A percentile compares a stretch with the other conserved stretches of the same genome.
Conservation (phyloP, 64 coral and sea anemone genomes). For the Porites australiensis region DNA sequence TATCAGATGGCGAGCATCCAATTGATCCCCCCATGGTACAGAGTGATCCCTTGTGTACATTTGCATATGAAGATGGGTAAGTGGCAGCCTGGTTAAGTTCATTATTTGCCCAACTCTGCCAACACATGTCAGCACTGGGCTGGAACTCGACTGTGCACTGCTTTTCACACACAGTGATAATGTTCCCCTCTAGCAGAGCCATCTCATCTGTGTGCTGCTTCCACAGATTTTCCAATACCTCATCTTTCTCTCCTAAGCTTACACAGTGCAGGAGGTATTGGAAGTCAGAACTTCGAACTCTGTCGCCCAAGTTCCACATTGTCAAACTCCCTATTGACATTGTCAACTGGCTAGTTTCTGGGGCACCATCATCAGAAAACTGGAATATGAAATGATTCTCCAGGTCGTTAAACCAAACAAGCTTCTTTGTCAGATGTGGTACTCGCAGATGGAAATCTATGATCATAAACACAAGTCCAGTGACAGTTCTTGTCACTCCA, state of each 20-base stretch:
- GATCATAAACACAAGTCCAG: constrained; percentile 54
- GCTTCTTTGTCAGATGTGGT: neutral
- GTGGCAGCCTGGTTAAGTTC: constrained; percentile 41
- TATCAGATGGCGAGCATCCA: constrained; percentile 19
- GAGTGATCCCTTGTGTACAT: constrained; percentile 29
- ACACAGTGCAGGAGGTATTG: constrained; percentile 43
- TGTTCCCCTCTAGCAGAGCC: no score
- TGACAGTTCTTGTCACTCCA: constrained; percentile 33
- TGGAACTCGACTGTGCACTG: neutral
- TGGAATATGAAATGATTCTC: constrained; percentile 44
- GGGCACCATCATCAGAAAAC: constrained; percentile 54
- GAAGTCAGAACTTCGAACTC: constrained; percentile 28
- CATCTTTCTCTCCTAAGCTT: neutral
- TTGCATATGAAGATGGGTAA: constrained; percentile 42
- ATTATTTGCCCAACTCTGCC: constrained; percentile 56
- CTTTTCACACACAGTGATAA: neutral
- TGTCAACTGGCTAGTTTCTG: constrained; percentile 7
- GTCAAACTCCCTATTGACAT: constrained; percentile 54
- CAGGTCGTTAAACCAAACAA: constrained; percentile 48
- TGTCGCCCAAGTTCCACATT: constrained; percentile 39
- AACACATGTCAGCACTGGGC: constrained; percentile 37
- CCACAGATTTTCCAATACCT: no score
- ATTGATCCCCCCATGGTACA: constrained; percentile 44
- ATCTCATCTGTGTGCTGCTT: no score
- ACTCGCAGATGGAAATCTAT: constrained; percentile 39